A percentile compares a stretch with the other conserved stretches of the same genome.
Evolutionary conservation across 35 echinoderm and acorn worm species (phyloP).

Genomic region (Heliocidaris tuberculata): DNA sequence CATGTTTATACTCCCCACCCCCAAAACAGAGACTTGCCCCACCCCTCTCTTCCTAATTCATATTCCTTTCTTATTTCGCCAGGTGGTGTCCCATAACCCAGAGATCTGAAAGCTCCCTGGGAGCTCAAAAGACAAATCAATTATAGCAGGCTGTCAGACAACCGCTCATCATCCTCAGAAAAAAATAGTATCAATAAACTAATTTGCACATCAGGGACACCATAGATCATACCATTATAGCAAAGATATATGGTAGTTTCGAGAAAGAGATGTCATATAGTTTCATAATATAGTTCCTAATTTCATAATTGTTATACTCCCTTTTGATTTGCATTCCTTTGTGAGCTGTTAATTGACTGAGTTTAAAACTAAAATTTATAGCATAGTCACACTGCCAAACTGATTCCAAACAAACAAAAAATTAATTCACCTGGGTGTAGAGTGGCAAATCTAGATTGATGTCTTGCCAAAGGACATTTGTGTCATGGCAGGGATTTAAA

Average conservation of each 20-base stretch:
- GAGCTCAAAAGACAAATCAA: not conserved
- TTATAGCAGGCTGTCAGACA: not conserved
- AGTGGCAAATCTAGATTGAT: too few species aligned
- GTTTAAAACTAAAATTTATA: not conserved
- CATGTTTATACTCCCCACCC: too few species aligned
- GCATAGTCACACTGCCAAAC: too few species aligned
- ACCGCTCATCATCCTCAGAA: not conserved
- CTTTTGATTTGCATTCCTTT: not conserved
- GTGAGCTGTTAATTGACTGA: not conserved
- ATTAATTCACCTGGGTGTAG: too few species aligned
- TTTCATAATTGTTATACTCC: not conserved
- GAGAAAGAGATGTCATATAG: not conserved
- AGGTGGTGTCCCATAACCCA: not conserved
- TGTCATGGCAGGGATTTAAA: too few species aligned
- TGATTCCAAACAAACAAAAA: too few species aligned
- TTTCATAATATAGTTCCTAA: too few species aligned
- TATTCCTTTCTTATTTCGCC: not conserved
- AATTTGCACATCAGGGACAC: not conserved
- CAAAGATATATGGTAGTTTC: not conserved
- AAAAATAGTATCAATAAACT: conserved; percentile 10
- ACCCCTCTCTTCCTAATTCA: not conserved
- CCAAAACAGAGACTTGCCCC: not conserved
- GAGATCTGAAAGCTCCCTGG: not conserved
- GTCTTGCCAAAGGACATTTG: too few species aligned
- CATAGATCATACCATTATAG: not conserved